Base-by-base conservation (phyloP, 2,113 vertebrate genomes). In the Triplophysa dalaica region DNA sequence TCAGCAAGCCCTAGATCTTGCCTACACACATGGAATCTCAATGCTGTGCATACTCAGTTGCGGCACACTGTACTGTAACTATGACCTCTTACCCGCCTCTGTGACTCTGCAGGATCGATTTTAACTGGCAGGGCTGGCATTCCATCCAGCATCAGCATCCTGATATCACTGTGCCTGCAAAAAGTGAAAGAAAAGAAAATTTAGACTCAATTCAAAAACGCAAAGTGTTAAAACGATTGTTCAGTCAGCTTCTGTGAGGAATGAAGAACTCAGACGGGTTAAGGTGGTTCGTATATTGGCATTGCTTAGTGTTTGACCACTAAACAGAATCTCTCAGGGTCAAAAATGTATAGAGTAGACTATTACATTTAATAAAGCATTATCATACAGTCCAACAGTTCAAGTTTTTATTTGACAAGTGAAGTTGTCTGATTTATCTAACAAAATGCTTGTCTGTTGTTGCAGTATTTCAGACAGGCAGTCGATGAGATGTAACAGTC, bases 81-180 rank as follows among this genome's bases (percentile, higher is more conserved):
- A 24, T 58, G 5, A 22, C 13, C 21, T 13, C 95, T 94, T 92
- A 96, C 95, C 93, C 90, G 91, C 91, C 94, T 93, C 86, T 94
- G 94, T 13, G 94, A 92, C 93, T 95, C 94, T 92, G 95, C 83
- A 84, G 94, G 90, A 84, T 95, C 94, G 89, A 94, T 90, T 93
- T 95, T 95, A 87, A 95, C 94, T 94, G 93, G 94, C 87, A 95
- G 93, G 91, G 93, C 91, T 85, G 95, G 95, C 94, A 95, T 95
- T 91, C 94, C 94, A 92, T 95, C 94, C 90, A 96, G 94, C 95
- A 95, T 95, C 93, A 96, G 90, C 94, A 95, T 95, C 93, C 93
- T 94, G 93, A 91, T 92, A 88, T 91, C 90, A 89, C 88, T 90
- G 54, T 67, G 60, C 50, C 65, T 60, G 41, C 66, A 43, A n/a